Evolutionary conservation across 2,888 invertebrate species (phyloP).

Genomic region (Microdon myrmicae): DNA sequence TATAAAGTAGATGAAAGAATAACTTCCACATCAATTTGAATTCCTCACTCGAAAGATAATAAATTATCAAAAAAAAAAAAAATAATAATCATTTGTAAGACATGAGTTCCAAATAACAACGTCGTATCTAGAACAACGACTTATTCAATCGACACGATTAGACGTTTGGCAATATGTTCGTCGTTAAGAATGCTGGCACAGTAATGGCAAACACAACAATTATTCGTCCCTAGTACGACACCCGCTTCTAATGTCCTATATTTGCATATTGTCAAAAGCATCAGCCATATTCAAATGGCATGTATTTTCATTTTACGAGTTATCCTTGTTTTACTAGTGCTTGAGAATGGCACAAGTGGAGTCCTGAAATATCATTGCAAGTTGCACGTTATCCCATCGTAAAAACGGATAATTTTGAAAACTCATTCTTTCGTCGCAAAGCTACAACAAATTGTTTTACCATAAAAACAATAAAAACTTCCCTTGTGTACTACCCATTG

Average conservation of each 20-base stretch:
- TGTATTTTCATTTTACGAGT: constrained; percentile 25
- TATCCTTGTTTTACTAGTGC: constrained; percentile 10
- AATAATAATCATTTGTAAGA: too few species aligned
- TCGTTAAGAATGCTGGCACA: neutral
- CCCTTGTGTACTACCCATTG: constrained; percentile 2
- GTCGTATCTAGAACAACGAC: too few species aligned
- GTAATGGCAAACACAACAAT: constrained; percentile 32
- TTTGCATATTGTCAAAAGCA: constrained; percentile 38
- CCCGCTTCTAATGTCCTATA: constrained; percentile 17
- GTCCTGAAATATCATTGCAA: constrained; percentile 27
- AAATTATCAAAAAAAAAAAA: too few species aligned
- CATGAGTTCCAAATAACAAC: too few species aligned
- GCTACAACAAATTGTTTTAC: constrained; percentile 43
- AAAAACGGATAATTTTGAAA: constrained; percentile 32
- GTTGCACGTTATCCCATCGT: constrained; percentile 47
- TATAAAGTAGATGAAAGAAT: too few species aligned
- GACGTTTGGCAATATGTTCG: too few species aligned
- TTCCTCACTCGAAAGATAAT: too few species aligned
- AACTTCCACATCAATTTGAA: too few species aligned
- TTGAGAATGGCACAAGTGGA: constrained; percentile 6
- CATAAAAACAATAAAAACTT: constrained; percentile 45
- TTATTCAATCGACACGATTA: too few species aligned
- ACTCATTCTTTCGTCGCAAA: constrained; percentile 41
- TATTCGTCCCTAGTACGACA: constrained; percentile 38
- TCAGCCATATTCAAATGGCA: constrained; percentile 16